Evolutionary conservation across 1,140 invertebrate genomes (phyloP), one percentile per base, ranked within the genome.

Genomic region (Homarus americanus): DNA sequence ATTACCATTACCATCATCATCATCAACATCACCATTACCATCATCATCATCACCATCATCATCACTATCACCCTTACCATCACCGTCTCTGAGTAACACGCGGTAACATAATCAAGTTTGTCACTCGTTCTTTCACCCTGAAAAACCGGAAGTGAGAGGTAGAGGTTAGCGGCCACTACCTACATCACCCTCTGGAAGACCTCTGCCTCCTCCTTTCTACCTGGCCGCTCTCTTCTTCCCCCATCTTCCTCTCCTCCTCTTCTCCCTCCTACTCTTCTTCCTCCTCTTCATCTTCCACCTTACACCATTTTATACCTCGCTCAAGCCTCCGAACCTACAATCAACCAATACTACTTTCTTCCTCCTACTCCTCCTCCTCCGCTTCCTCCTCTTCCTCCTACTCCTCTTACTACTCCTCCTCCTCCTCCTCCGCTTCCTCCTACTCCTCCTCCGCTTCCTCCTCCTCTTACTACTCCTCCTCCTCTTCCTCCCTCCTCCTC

Each of bases 91-190:
- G 9, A 28, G 63, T 28, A 32, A 69, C 63, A 12, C 63, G n/a
- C n/a, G n/a, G 63, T 69, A 38, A 80, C 53, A 36, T 44, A 69
- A 88, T 88, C 76, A 76, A 88, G 76, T 88, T 80, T 88, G 86
- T 69, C 86, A 69, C 38, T 44, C 40, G n/a, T 28, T 9, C 58
- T 82, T 17, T 82, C 53, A 88, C 24, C 41, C 86, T 49, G 78
- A 82, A 88, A 66, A 40, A 72, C 86, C 86, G 86, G 86, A 88
- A 88, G 86, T 44, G n/a, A 49, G 20, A 34, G 53, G 24, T 58
- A 34, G 32, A 53, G 32, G 76, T 7, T 44, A 75, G 40, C 12
- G 72, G 63, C n/a, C n/a, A 53, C 75, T 28, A 40, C 76, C 69
- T 38, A 49, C 34, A 75, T 40, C 84, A 44, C 44, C 69, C n/a